A percentile compares a stretch with the other conserved stretches of the same genome.
phyloP scores from a whole-genome alignment of 2,888 invertebrate genomes.

The Hyppa rectilinea region DNA sequence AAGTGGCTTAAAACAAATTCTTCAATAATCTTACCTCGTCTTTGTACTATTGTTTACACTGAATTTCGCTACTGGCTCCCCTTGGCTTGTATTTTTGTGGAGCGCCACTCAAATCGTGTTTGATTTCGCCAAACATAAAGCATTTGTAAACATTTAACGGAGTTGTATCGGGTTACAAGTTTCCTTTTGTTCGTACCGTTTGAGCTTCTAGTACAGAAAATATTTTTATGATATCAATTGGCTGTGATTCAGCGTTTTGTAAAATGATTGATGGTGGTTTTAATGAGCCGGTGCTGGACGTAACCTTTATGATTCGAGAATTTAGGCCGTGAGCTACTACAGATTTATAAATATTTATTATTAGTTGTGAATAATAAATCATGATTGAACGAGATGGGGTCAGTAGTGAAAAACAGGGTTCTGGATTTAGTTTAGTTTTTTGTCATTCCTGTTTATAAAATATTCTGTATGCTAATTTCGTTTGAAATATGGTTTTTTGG shows the following conservation, averaged over 20 bases:
- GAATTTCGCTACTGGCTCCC: slow-evolving; percentile 85
- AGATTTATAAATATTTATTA: slow-evolving; percentile 62
- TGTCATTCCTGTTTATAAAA: background rate
- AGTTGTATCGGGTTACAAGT: slow-evolving; percentile 85
- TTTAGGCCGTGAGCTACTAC: slow-evolving; percentile 55
- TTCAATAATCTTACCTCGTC: slow-evolving; percentile 86
- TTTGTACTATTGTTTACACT: slow-evolving; percentile 86
- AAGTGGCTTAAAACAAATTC: slow-evolving; percentile 90
- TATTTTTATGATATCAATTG: slow-evolving; percentile 64
- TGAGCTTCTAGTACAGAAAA: slow-evolving; percentile 66
- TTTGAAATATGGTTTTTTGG: background rate
- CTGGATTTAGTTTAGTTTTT: background rate
- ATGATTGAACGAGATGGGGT: slow-evolving; percentile 34
- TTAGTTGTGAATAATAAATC: slow-evolving; percentile 56
- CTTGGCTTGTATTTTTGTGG: slow-evolving; percentile 84
- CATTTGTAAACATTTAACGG: slow-evolving; percentile 87
- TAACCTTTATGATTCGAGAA: slow-evolving; percentile 58
- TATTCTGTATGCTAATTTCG: background rate
- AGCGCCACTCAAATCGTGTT: slow-evolving; percentile 87
- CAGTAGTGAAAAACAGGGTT: slow-evolving; percentile 15
- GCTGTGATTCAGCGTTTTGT: slow-evolving; percentile 62
- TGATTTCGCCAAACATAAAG: slow-evolving; percentile 89
- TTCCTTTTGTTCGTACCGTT: slow-evolving; percentile 79
- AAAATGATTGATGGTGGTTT: slow-evolving; percentile 65
- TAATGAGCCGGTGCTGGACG: slow-evolving; percentile 59